phyloP scores from a whole-genome alignment of 2,113 vertebrate genomes.

The Embiotoca jacksoni region DNA sequence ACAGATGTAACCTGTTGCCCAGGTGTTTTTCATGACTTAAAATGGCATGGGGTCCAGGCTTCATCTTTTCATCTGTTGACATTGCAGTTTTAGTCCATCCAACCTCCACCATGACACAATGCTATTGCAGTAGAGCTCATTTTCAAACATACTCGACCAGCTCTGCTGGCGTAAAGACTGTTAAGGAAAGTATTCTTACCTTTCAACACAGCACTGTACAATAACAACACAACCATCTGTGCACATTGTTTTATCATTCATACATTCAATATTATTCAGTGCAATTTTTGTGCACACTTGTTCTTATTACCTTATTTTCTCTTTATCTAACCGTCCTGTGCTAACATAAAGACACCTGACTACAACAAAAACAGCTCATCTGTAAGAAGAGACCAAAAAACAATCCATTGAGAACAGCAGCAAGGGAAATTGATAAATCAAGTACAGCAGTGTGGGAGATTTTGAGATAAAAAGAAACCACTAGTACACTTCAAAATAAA shows the following conservation, averaged over 20 bases:
- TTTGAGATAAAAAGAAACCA: neutral
- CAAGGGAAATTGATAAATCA: neutral
- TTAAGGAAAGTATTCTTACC: too few relatives aligned
- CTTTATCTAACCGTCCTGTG: too few relatives aligned
- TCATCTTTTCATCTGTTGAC: neutral
- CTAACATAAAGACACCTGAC: neutral
- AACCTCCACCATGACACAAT: too few relatives aligned
- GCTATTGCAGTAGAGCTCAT: too few relatives aligned
- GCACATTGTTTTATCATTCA: too few relatives aligned
- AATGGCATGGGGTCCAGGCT: neutral
- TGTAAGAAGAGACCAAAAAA: neutral
- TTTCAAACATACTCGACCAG: too few relatives aligned
- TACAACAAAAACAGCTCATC: neutral
- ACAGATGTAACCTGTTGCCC: neutral
- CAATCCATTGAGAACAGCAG: neutral
- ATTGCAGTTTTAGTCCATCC: neutral
- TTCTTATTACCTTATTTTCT: too few relatives aligned
- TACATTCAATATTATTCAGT: too few relatives aligned
- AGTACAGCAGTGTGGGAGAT: neutral
- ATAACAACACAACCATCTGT: too few relatives aligned
- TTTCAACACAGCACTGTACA: too few relatives aligned
- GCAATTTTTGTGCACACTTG: too few relatives aligned
- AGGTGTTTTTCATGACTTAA: neutral
- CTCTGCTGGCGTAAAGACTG: too few relatives aligned
- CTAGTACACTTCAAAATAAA: constrained; percentile 8